These are phyloP conservation scores for Brachionichthys hirsutus DNA, from an alignment of 2,113 vertebrate genomes.

Conservation along the genomic window DNA sequence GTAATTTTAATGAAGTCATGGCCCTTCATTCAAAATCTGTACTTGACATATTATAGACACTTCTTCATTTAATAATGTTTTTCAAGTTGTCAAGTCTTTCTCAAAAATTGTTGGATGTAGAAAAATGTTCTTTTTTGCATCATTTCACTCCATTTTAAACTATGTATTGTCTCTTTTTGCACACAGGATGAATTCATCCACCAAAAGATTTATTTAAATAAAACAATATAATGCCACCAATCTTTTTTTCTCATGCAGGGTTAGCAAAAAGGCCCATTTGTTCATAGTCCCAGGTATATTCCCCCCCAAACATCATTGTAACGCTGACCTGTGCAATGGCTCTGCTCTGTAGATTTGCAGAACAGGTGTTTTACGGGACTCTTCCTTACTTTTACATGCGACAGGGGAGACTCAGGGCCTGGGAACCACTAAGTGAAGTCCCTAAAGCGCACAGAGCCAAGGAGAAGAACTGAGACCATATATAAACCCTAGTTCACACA, in stretches of 20 bases:
- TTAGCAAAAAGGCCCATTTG: not conserved
- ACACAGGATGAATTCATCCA: too few species aligned
- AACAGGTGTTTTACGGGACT: slow-evolving; percentile 68
- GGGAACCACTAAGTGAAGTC: slow-evolving; percentile 51
- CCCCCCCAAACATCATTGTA: slow-evolving; percentile 14
- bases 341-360: slow-evolving; percentile 48
- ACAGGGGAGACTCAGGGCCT: slow-evolving; percentile 54
- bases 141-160: too few species aligned
- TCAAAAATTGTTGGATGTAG: too few species aligned
- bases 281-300: not conserved
- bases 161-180: too few species aligned
- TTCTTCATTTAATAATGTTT: too few species aligned
- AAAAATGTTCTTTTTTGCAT: too few species aligned
- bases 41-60: too few species aligned
- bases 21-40: too few species aligned
- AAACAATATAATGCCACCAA: too few species aligned
- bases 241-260: not conserved
- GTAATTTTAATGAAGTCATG: too few species aligned
- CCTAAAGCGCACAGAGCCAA: slow-evolving; percentile 50
- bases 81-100: too few species aligned
- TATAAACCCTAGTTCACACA: slow-evolving; percentile 59
- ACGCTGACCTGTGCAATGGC: slow-evolving; percentile 20
- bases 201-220: too few species aligned
- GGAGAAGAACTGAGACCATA: slow-evolving; percentile 48
- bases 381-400: slow-evolving; percentile 39